Evolutionary conservation across 2,888 invertebrate species (phyloP).

Genomic region (Podotricha telesiphe): DNA sequence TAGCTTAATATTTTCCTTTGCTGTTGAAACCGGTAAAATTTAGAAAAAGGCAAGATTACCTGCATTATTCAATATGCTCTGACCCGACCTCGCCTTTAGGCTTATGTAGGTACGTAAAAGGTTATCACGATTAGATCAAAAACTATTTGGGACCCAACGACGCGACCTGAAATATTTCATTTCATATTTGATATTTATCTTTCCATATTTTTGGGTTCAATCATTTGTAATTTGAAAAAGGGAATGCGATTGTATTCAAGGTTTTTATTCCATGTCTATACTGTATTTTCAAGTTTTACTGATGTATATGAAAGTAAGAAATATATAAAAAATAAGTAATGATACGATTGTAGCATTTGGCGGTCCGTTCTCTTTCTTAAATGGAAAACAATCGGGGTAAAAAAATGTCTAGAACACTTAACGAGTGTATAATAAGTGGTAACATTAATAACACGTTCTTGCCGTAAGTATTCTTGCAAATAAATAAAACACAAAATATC

Average conservation of each 20-base stretch:
- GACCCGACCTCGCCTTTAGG: constrained; percentile 35
- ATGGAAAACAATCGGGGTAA: no score
- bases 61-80: constrained; percentile 47
- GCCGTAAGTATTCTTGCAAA: no score
- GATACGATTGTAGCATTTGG: no score
- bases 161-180: constrained; percentile 27
- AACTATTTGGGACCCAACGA: constrained; percentile 30
- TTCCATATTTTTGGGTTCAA: constrained; percentile 2
- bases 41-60: constrained; percentile 44
- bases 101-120: constrained; percentile 35
- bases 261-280: not conserved
- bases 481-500: no score
- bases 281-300: no score
- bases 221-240: constrained; percentile 13
- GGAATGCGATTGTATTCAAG: not conserved
- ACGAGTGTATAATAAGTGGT: not conserved
- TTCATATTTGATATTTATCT: constrained; percentile 21
- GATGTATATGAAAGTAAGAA: no score
- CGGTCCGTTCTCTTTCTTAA: no score
- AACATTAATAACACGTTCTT: not conserved
- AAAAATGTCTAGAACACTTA: not conserved
- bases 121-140: constrained; percentile 38
- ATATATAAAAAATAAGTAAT: no score
- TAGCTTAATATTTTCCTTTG: constrained; percentile 61
- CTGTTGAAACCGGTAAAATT: constrained; percentile 48